phyloP scores from a whole-genome alignment of 2,888 invertebrate genomes.

The Napeogenes inachia region DNA sequence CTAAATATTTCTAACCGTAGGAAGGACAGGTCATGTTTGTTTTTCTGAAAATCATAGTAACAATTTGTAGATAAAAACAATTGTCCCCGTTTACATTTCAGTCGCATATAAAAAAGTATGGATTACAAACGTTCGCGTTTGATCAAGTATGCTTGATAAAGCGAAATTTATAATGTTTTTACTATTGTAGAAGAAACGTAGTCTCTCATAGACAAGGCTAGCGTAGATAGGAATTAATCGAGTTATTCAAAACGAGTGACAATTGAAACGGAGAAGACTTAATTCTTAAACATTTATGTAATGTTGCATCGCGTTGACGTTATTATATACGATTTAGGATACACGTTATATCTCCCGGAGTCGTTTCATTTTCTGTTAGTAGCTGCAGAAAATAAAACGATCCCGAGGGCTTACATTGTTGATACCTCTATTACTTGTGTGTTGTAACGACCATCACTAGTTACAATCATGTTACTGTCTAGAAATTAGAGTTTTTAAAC shows the following conservation, averaged over 20 bases:
- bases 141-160: slow-evolving; percentile 32
- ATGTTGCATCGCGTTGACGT: slow-evolving; percentile 71
- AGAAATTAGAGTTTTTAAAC: slow-evolving; percentile 40
- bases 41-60: slow-evolving; percentile 9
- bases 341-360: slow-evolving; percentile 30
- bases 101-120: slow-evolving; percentile 4
- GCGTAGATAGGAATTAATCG: slow-evolving; percentile 72
- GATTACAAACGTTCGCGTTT: too few species aligned
- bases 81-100: slow-evolving; percentile 25
- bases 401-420: slow-evolving; percentile 42
- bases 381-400: slow-evolving; percentile 13
- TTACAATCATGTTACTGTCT: slow-evolving; percentile 44
- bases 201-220: slow-evolving; percentile 74
- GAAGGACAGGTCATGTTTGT: slow-evolving; percentile 7
- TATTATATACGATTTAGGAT: slow-evolving; percentile 62
- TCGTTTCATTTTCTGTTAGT: background rate
- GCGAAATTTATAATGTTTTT: slow-evolving; percentile 63
- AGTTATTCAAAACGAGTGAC: slow-evolving; percentile 70
- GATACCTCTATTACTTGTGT: slow-evolving; percentile 41
- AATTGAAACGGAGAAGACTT: slow-evolving; percentile 76
- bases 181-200: slow-evolving; percentile 68
- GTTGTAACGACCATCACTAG: slow-evolving; percentile 38
- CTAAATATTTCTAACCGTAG: slow-evolving; percentile 25
- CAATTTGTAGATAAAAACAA: background rate
- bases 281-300: slow-evolving; percentile 72